phyloP scores from a whole-genome alignment of 2,797 vertebrate genomes.

The Anguilla obscura region DNA sequence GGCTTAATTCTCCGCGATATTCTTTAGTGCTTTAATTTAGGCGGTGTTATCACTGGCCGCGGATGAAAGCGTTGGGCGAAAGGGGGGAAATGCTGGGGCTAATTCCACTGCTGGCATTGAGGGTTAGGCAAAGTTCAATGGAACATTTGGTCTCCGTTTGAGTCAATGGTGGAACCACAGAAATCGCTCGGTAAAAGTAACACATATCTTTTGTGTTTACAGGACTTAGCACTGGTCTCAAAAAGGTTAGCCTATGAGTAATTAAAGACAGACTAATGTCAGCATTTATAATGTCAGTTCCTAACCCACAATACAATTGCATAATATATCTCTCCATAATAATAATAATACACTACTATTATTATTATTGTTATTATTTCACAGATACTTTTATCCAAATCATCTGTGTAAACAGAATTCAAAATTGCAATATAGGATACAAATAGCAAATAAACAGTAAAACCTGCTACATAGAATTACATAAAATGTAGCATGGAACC shows the following conservation, averaged over 20 bases:
- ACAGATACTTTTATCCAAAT: not conserved
- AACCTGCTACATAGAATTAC: not conserved
- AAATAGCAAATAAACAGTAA: not conserved
- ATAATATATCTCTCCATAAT: not conserved
- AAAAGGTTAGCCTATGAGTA: conserved; percentile 18
- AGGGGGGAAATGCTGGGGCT: conserved; percentile 78
- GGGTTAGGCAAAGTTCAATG: conserved; percentile 86
- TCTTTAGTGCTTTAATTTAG: conserved; percentile 82
- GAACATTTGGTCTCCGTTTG: conserved; percentile 70
- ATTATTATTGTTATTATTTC: not conserved
- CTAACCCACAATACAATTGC: not conserved
- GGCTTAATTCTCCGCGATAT: conserved; percentile 76
- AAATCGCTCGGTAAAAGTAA: conserved; percentile 45
- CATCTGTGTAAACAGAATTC: not conserved
- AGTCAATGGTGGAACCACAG: conserved; percentile 62
- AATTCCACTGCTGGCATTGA: conserved; percentile 81
- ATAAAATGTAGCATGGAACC: not conserved
- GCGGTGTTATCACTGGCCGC: conserved; percentile 82
- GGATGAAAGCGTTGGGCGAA: conserved; percentile 80
- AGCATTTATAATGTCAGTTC: not conserved
- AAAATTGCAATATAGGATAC: not conserved
- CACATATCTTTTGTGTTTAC: conserved; percentile 34
- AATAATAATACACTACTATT: not conserved
- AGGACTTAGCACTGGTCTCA: not conserved
- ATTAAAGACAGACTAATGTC: conserved; percentile 15